phyloP scores from a whole-genome alignment of 2,888 invertebrate species.

The Drosophila lacicola region DNA sequence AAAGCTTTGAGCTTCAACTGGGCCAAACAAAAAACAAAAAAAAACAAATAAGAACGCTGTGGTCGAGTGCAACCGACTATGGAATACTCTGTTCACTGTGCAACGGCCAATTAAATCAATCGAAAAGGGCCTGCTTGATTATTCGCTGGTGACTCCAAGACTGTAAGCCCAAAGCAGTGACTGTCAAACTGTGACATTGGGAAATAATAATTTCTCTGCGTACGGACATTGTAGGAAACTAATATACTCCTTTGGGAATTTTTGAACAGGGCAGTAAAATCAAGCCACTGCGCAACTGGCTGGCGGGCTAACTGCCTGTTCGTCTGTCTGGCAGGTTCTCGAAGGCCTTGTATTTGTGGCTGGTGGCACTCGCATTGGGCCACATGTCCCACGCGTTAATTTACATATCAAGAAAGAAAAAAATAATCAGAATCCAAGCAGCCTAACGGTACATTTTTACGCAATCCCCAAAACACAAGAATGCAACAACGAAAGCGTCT shows the following conservation, averaged over 20 bases:
- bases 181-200: too few relatives aligned
- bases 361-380: slow-evolving; percentile 32
- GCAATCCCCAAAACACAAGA: slow-evolving; percentile 69
- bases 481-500: slow-evolving; percentile 55
- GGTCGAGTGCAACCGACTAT: background rate
- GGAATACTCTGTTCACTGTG: background rate
- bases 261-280: background rate
- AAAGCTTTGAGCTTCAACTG: slow-evolving; percentile 61
- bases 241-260: background rate
- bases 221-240: background rate
- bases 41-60: slow-evolving; percentile 3
- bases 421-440: slow-evolving; percentile 44
- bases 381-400: slow-evolving; percentile 76
- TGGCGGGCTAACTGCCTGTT: slow-evolving; percentile 10
- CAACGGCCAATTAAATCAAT: background rate
- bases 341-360: slow-evolving; percentile 39
- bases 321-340: slow-evolving; percentile 51
- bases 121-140: too few relatives aligned
- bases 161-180: too few relatives aligned
- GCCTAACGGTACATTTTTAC: slow-evolving; percentile 73
- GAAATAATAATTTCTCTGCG: too few relatives aligned
- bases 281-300: slow-evolving; percentile 26
- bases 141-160: too few relatives aligned
- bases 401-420: slow-evolving; percentile 59
- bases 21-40: slow-evolving; percentile 54